Percentiles rank a stretch among this genome's conserved stretches.
These are phyloP conservation scores for Drosophila cognata DNA, from an alignment of 2,888 invertebrate species.

Conservation along the genomic window DNA sequence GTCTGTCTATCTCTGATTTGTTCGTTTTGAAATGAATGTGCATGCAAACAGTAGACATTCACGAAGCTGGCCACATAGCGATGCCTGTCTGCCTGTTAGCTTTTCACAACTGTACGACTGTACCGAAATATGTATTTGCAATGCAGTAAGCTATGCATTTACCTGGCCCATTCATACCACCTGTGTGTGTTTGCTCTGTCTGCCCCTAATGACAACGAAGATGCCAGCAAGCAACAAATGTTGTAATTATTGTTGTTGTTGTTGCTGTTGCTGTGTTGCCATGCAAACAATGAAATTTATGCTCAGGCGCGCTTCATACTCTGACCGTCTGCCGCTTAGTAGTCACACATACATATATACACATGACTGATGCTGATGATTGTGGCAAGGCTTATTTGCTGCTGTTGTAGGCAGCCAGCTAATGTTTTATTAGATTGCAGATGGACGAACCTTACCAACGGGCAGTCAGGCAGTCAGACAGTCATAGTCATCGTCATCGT, in stretches of 20 bases:
- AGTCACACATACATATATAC: conserved; percentile 4
- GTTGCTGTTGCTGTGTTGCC: conserved; percentile 12
- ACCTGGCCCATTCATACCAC: conserved; percentile 39
- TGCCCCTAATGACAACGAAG: conserved; percentile 24
- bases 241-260: conserved; percentile 5
- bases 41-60: conserved; percentile 15
- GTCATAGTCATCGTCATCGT: conserved; percentile 36
- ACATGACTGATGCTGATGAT: conserved; percentile 26
- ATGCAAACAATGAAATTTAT: conserved; percentile 57
- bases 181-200: conserved; percentile 28
- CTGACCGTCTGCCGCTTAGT: conserved; percentile 10
- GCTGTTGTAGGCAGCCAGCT: conserved; percentile 43
- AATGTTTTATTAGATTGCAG: conserved; percentile 66
- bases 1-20: conserved; percentile 6
- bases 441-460: conserved; percentile 17
- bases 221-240: conserved; percentile 28
- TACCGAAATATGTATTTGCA: conserved; percentile 25
- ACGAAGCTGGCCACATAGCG: conserved; percentile 13
- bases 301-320: conserved; percentile 43
- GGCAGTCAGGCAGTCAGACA: not conserved
- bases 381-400: conserved; percentile 26
- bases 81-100: not conserved
- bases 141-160: conserved; percentile 32
- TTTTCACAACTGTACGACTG: conserved; percentile 11
- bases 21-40: conserved; percentile 9